Base-by-base conservation (phyloP, 2,113 vertebrate species). In the Carlito syrichta region DNA sequence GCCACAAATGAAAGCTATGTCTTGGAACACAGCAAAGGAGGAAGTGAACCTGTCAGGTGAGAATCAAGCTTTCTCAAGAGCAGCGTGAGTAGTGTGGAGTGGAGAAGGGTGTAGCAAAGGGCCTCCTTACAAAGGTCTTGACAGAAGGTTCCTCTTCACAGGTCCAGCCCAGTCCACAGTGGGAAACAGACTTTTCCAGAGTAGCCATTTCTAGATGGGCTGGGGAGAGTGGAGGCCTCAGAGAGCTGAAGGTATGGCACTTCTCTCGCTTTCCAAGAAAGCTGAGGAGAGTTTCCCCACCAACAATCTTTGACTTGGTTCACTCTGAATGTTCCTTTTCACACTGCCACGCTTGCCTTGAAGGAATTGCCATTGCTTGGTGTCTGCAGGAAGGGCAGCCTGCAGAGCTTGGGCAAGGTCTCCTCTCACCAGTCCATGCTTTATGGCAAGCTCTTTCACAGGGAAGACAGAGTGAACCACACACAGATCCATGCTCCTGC, bases 1-100 rank as follows among this genome's bases (percentile, higher is more conserved):
- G 84, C 81, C 88, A 97, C 95, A 38, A 97, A 45, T 54, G 97
- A 97, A 54, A 88, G 78, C 68, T 76, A 2, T 17, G 9, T 60
- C 45, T 88, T n/a, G 1, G 83, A 97, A 63, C 50, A 69, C 11
- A 95, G 76, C 81, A 86, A 77, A 69, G 91, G 79, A 81, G 63
- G 96, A 87, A 69, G 89, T 30, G 43, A 92, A 52, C 48, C 78
- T 1, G 5, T 45, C 86, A 82, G 93, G 96, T 97, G 79, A 92
- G 96, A 84, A 27, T 8, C 19, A 17, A 13, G 69, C 27, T 19
- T 78, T 79, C 86, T 88, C 22, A 3, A 45, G 27, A 78, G 68
- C 23, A 9, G 32, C 0, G 6, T 9, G 74, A 38, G 17, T 22
- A 23, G 27, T 0, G 1, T 16, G 23, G 25, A 27, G 20, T 4